Base-by-base conservation (phyloP, 2,797 vertebrate genomes). In the Acanthiza pusilla region DNA sequence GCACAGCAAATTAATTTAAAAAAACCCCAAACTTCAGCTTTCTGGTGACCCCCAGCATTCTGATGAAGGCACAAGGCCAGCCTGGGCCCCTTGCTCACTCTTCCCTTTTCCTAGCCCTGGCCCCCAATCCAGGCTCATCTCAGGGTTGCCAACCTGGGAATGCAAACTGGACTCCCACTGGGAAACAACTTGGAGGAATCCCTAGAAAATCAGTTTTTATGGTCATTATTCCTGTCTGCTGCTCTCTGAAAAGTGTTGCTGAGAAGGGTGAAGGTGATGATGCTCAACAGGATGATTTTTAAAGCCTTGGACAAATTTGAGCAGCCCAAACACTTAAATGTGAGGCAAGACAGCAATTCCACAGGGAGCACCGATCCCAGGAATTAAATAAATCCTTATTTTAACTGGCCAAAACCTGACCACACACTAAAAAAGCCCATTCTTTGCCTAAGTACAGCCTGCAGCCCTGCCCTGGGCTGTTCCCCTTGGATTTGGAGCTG, bases 401-500 rank as follows among this genome's bases (percentile, higher is more conserved):
- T 53, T 5, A 66, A 50, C 25, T 3, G 38, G 32, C 15, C 16
- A 10, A 55, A 85, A 54, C 16, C 76, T 62, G 27, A 68, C 76
- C 79, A 42, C 80, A 36, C 4, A 19, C 51, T 65, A 67, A 85
- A 91, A 71, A 55, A 65, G 50, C 40, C 38, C 65, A 18, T n/a
- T 27, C 34, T 25, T 48, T 72, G 68, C n/a, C 0, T 53, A 80
- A 87, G 20, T 4, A 38, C 45, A 77, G 80, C 8, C 65, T 82
- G 72, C 68, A 66, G 42, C 60, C 43, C 18, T 38, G 73, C 80
- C 73, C 77, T 22, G 16, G 54, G 82, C 50, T 66, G 65, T 0
- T n/a, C 51, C 27, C 1, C 0, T 19, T 12, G 3, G n/a, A 48
- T 57, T 5, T 16, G 5, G 26, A 57, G 62, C n/a, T 8, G 48